Evolutionary conservation across 2,797 vertebrate species (phyloP).

Genomic region (Tapirus indicus): DNA sequence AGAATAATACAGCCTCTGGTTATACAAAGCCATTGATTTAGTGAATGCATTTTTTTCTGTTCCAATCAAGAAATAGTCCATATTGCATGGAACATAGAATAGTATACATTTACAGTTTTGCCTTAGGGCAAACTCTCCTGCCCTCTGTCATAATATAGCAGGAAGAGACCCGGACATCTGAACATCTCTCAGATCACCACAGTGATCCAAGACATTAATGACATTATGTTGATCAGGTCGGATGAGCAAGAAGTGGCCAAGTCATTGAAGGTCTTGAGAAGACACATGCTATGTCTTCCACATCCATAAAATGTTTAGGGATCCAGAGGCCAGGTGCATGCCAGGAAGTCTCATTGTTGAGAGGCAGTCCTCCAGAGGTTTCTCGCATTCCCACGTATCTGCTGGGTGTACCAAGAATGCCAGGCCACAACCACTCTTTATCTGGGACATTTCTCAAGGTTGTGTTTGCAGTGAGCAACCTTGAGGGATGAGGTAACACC

Average conservation of each 20-base stretch:
- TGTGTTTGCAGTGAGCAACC: not conserved
- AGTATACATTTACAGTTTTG: not conserved
- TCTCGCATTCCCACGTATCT: not conserved
- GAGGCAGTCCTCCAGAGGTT: not conserved
- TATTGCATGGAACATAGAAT: not conserved
- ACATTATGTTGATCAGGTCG: not conserved
- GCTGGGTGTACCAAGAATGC: accelerated
- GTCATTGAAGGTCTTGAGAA: not conserved
- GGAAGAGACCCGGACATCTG: not conserved
- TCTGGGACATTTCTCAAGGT: not conserved
- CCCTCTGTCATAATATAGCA: not conserved
- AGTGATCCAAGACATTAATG: not conserved
- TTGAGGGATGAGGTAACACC: not conserved
- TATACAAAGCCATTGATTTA: not conserved
- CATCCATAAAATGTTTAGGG: not conserved
- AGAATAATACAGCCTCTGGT: not conserved
- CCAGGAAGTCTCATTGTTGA: not conserved
- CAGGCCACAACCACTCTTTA: not conserved
- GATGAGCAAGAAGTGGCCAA: not conserved
- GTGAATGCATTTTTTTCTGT: not conserved
- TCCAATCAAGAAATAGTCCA: not conserved
- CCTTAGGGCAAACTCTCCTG: not conserved
- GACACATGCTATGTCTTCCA: not conserved
- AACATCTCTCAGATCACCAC: not conserved
- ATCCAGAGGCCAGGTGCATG: not conserved